phyloP scores from a whole-genome alignment of 2,888 invertebrate species.

The Erannis defoliaria region DNA sequence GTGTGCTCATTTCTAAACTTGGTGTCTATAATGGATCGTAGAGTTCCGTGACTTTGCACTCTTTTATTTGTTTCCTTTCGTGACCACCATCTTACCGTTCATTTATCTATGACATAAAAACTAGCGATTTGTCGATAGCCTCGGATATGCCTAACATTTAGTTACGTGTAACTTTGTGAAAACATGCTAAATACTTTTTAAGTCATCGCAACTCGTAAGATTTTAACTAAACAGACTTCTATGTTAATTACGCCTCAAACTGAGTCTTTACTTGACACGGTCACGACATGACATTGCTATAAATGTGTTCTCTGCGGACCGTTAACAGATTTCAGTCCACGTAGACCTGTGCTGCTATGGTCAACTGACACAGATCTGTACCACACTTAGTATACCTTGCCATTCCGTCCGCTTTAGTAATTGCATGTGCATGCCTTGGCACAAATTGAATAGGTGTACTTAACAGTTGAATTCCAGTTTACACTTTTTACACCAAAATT shows the following conservation, averaged over 20 bases:
- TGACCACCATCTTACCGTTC: slow-evolving; percentile 33
- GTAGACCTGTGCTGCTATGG: slow-evolving; percentile 41
- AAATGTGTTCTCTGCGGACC: slow-evolving; percentile 44
- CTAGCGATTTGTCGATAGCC: slow-evolving; percentile 4
- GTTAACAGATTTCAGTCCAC: slow-evolving; percentile 48
- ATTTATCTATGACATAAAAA: slow-evolving; percentile 27
- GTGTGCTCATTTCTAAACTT: slow-evolving; percentile 17
- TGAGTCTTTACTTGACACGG: slow-evolving; percentile 27
- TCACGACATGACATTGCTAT: slow-evolving; percentile 45
- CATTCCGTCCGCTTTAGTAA: slow-evolving; percentile 24
- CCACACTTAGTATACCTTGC: slow-evolving; percentile 32
- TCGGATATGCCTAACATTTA: background rate
- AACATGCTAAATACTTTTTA: background rate
- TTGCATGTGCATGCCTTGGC: slow-evolving; percentile 35
- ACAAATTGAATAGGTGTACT: slow-evolving; percentile 29
- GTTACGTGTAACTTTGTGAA: background rate
- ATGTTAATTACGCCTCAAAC: slow-evolving; percentile 4
- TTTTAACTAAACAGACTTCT: background rate
- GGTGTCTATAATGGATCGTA: slow-evolving; percentile 24
- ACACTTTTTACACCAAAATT: slow-evolving; percentile 26
- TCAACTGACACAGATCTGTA: slow-evolving; percentile 48
- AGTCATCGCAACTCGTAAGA: background rate
- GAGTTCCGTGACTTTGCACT: slow-evolving; percentile 32
- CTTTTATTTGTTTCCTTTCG: slow-evolving; percentile 35
- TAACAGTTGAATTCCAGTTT: slow-evolving; percentile 25